Evolutionary conservation across 2,113 vertebrate genomes (phyloP).

Genomic region (Myotis lucifugus): DNA sequence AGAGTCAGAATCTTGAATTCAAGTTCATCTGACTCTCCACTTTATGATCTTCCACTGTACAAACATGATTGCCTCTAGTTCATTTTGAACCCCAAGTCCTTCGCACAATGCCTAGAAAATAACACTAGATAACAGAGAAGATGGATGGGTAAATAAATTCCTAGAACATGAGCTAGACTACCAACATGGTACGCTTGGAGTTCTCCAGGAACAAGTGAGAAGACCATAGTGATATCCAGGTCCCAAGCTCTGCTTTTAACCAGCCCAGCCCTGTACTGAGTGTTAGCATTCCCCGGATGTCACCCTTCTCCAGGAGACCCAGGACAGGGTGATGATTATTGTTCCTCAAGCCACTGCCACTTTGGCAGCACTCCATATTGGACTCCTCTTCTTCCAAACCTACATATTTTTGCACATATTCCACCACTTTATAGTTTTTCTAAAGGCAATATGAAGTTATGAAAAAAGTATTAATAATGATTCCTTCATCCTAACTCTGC

Average conservation of each 20-base stretch:
- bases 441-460: not conserved
- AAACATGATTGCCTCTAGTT: not conserved
- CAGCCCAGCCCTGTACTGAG: not conserved
- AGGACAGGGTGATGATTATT: not conserved
- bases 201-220: not conserved
- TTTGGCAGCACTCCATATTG: not conserved
- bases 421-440: not conserved
- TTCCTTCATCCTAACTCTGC: not conserved
- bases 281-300: not conserved
- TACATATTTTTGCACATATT: not conserved
- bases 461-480: not conserved
- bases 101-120: not conserved
- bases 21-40: not conserved
- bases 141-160: not conserved
- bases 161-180: not conserved
- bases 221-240: too few relatives aligned
- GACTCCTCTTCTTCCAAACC: not conserved
- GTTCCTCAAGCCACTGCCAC: not conserved
- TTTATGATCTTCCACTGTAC: not conserved
- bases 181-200: not conserved
- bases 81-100: not conserved
- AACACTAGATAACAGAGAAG: not conserved
- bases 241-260: not conserved
- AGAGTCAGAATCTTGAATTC: not conserved
- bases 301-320: not conserved